Evolutionary conservation across 2,888 invertebrate genomes (phyloP), one percentile per base, ranked within the genome.

Genomic region (Scaptomyza cyrtandrae): DNA sequence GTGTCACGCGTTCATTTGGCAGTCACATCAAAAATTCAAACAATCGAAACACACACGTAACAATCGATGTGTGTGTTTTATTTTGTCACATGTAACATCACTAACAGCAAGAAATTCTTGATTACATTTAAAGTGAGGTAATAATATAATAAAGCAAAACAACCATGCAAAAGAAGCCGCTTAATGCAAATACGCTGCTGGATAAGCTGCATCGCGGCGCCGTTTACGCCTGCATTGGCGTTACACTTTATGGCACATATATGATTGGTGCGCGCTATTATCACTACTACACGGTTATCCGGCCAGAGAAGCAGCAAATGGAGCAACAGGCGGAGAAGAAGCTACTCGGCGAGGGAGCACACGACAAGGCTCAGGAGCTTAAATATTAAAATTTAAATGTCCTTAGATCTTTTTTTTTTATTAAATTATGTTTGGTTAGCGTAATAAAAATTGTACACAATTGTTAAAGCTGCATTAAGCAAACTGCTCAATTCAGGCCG

Each of bases 161-260:
- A 29, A 41, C 27, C 14, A 82, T 82, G 92, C 93, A 92, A 81
- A 86, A 90, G 46, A 89, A 92, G 45, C 85, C 88, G 67, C 55
- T 90, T 1, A 80, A 62, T 33, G 86, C 81, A 14, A 92, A 83
- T 81, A 63, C 86, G 14, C 69, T 93, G 19, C 57, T 93, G 31
- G 93, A 94, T 75, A 92, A 89, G 70, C 78, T 94, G 35, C 94
- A 94, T 80, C 93, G 93, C 85, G 93, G 94, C 24, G 92, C 93
- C 46, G 94, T 94, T 0, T 90, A 91, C 35, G 89, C 92, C 16
- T 94, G 94, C 79, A 89, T 94, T 41, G 94, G 93, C 6, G 90
- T 94, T 9, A 94, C 94, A 16, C 58, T 93, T 0, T 93, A 92
- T 81, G 94, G 93, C 43, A 91, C 92, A 31, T 90, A 90, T 48